Percentiles rank a stretch among this genome's conserved stretches.
Conservation (phyloP, 2,797 vertebrate species). For the Cuniculus paca region DNA sequence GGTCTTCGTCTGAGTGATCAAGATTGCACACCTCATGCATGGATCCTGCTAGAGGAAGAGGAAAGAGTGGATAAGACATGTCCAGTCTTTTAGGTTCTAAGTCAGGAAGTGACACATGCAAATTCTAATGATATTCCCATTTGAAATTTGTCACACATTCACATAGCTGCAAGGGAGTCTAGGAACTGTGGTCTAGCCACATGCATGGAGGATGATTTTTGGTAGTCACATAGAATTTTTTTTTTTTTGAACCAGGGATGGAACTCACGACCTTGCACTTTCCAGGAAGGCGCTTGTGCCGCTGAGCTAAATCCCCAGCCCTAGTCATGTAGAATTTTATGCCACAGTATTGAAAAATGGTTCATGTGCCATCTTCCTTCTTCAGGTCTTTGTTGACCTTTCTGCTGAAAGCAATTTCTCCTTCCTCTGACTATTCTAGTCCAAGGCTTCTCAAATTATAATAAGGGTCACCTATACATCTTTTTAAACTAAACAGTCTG, state of each 20-base stretch:
- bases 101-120: neutral
- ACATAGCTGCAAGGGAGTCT: neutral
- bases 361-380: neutral
- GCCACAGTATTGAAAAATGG: slow-evolving; percentile 25
- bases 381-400: neutral
- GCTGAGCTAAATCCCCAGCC: too few relatives aligned
- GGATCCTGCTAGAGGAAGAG: neutral
- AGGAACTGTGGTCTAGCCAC: slow-evolving; percentile 3
- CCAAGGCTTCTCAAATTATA: neutral
- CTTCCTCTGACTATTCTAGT: slow-evolving; percentile 30
- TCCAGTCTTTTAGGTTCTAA: neutral
- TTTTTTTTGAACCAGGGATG: too few relatives aligned
- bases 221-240: neutral
- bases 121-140: neutral
- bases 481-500: slow-evolving; percentile 41
- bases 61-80: neutral
- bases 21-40: neutral
- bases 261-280: too few relatives aligned
- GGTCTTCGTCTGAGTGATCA: neutral
- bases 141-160: slow-evolving; percentile 13
- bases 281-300: too few relatives aligned
- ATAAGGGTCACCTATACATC: slow-evolving; percentile 49
- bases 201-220: neutral
- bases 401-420: slow-evolving; percentile 35
- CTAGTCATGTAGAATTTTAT: neutral